These are phyloP conservation scores for Ennomos quercinarius DNA, from an alignment of 2,888 invertebrate genomes.

Conservation along the genomic window DNA sequence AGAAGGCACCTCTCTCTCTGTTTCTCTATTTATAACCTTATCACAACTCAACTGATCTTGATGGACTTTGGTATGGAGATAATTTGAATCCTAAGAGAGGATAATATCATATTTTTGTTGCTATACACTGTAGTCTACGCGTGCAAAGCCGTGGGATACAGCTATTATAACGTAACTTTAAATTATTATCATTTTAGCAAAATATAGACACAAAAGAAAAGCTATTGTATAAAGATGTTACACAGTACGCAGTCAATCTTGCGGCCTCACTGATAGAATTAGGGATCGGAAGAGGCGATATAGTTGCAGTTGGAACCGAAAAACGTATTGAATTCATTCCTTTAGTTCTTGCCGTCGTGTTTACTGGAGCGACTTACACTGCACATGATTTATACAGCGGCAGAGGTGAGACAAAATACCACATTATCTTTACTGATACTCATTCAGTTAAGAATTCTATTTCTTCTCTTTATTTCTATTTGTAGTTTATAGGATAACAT, in stretches of 20 bases:
- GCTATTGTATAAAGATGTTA: slow-evolving; percentile 79
- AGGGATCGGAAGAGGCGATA: slow-evolving; percentile 80
- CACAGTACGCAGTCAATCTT: slow-evolving; percentile 80
- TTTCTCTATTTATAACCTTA: no score
- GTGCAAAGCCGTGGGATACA: no score
- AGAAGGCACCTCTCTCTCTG: no score
- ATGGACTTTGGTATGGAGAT: no score
- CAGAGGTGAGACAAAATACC: slow-evolving; percentile 54
- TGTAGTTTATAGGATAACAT: slow-evolving; percentile 13
- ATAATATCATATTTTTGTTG: no score
- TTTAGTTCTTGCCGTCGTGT: slow-evolving; percentile 80
- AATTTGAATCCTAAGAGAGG: no score
- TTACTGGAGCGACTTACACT: slow-evolving; percentile 66
- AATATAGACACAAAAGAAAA: slow-evolving; percentile 81
- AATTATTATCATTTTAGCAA: slow-evolving; percentile 64
- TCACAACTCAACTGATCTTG: no score
- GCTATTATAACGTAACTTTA: no score
- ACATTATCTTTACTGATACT: no score
- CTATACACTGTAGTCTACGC: no score
- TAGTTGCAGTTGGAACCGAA: slow-evolving; percentile 85
- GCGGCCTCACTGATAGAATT: slow-evolving; percentile 77
- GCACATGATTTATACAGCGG: slow-evolving; percentile 61
- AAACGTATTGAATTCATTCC: slow-evolving; percentile 84
- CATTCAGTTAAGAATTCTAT: no score
- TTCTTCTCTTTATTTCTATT: slow-evolving; percentile 28